Evolutionary conservation across 1,140 invertebrate species (phyloP).

Genomic region (Phenacoccus solenopsis): DNA sequence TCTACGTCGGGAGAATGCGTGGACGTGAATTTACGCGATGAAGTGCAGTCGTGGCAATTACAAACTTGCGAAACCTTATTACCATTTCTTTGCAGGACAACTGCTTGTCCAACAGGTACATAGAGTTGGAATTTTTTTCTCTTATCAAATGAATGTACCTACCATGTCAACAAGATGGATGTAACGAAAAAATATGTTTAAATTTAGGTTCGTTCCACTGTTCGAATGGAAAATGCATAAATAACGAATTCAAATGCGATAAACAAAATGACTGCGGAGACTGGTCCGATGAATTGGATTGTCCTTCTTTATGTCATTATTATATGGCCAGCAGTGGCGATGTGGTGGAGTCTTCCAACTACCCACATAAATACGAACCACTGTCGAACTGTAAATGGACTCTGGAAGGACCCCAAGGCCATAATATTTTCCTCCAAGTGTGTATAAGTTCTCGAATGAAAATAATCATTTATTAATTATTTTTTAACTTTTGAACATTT

Average conservation of each 20-base stretch:
- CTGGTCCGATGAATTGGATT: conserved; percentile 81
- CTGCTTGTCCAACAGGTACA: conserved; percentile 77
- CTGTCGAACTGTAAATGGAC: conserved; percentile 94
- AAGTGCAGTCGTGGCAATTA: conserved; percentile 76
- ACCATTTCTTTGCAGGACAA: conserved; percentile 84
- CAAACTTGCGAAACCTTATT: conserved; percentile 85
- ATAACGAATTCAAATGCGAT: conserved; percentile 77
- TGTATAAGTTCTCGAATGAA: conserved; percentile 12
- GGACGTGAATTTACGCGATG: conserved; percentile 56
- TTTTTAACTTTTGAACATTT: too few species aligned
- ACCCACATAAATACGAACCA: conserved; percentile 80
- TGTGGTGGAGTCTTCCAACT: conserved; percentile 86
- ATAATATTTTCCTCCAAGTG: conserved; percentile 76
- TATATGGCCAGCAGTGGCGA: conserved; percentile 90
- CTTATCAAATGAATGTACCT: background rate
- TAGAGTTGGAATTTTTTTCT: conserved; percentile 26
- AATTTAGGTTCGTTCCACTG: conserved; percentile 71
- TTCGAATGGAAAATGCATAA: conserved; percentile 83
- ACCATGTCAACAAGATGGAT: background rate
- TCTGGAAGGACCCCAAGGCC: conserved; percentile 86
- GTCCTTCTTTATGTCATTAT: conserved; percentile 72
- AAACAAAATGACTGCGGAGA: conserved; percentile 89
- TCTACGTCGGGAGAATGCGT: conserved; percentile 77
- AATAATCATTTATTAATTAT: background rate
- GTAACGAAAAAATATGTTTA: too few species aligned